Conservation (phyloP, 2,113 vertebrate genomes). For the Ceyx melanurus region DNA sequence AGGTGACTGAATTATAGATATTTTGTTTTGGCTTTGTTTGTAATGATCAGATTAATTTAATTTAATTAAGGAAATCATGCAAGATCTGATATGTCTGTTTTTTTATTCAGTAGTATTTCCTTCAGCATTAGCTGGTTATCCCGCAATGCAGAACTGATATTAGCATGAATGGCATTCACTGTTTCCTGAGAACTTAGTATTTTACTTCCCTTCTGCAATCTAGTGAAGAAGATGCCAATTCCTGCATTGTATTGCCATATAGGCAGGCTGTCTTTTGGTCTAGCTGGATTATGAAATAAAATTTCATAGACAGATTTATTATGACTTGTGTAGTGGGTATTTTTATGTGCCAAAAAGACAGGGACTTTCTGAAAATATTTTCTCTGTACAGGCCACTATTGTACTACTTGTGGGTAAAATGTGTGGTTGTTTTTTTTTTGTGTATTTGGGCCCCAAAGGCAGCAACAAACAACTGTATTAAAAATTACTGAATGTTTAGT, state of each 20-base stretch:
- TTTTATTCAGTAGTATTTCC: background rate
- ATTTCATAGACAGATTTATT: background rate
- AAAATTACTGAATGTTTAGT: background rate
- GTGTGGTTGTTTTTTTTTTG: background rate
- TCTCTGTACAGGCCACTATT: background rate
- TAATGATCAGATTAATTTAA: background rate
- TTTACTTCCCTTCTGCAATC: background rate
- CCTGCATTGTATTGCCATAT: background rate
- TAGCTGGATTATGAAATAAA: background rate
- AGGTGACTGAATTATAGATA: background rate
- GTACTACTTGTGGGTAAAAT: background rate
- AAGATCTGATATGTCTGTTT: background rate
- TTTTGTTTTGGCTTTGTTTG: background rate
- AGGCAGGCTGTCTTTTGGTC: background rate
- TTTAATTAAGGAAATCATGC: background rate
- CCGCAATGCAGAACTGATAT: background rate
- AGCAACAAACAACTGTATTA: background rate
- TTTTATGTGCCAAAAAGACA: background rate
- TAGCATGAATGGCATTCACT: background rate
- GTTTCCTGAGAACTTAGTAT: background rate
- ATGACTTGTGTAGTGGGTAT: background rate
- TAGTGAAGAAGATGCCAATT: background rate
- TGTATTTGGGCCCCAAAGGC: background rate
- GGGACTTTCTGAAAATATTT: background rate
- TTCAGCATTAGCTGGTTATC: background rate